Percentiles rank a stretch among this genome's conserved stretches.
Evolutionary conservation across 2,113 vertebrate species (phyloP).

Genomic region (Scatophagus argus): DNA sequence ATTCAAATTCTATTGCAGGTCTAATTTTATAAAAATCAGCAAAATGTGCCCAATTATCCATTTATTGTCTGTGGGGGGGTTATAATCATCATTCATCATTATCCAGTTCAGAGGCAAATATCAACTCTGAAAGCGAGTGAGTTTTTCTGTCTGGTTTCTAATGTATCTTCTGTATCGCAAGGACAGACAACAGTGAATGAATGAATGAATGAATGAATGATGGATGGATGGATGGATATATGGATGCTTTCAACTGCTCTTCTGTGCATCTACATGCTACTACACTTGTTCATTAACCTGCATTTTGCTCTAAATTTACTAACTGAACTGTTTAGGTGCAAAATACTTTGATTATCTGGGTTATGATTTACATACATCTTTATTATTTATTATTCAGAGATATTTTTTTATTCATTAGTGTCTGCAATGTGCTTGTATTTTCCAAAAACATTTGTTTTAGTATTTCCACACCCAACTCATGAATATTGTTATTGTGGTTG

Average conservation of each 20-base stretch:
- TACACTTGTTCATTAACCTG: slow-evolving; percentile 3
- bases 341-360: slow-evolving; percentile 5
- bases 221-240: background rate
- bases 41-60: background rate
- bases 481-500: no score
- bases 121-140: slow-evolving; percentile 1
- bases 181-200: background rate
- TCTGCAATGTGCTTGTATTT: background rate
- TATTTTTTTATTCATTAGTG: slow-evolving; percentile 5
- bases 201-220: background rate
- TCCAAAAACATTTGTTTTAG: background rate
- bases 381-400: no score
- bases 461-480: background rate
- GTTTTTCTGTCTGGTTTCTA: slow-evolving; percentile 23
- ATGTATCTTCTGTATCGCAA: slow-evolving; percentile 5
- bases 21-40: background rate
- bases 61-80: background rate
- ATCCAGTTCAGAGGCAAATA: slow-evolving; percentile 11
- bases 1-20: background rate
- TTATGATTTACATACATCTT: background rate
- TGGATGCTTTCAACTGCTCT: background rate
- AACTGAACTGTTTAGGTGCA: background rate
- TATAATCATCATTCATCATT: no score
- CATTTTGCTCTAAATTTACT: slow-evolving; percentile 3
- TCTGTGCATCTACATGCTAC: background rate